Base-by-base conservation (phyloP, 2,113 vertebrate genomes). In the Chaenocephalus aceratus region DNA sequence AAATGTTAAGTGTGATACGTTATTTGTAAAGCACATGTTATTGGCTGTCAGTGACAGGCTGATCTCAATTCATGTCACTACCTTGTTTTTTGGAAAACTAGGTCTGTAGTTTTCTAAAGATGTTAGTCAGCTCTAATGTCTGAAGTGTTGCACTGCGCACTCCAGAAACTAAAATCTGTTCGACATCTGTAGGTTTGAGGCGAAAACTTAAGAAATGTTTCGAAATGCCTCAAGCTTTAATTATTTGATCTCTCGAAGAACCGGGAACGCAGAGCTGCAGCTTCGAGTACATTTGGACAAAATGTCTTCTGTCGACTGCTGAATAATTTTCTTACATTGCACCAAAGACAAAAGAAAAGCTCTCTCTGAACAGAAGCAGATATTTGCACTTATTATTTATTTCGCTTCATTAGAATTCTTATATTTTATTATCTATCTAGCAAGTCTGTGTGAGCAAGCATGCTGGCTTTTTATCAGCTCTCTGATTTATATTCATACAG, bases 311-410 rank as follows among this genome's bases (percentile, higher is more conserved):
- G 68, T 69, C 8, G 2, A 51, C 51, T 63, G 56, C 36, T 66
- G 63, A 82, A 21, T 52, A 8, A 0, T 53, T 72, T 36, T 71
- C 26, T 41, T 70, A 46, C 16, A 51, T 65, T 44, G 51, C 61
- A 49, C 26, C 65, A 79, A 80, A 66, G 57, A 57, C 67, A 75
- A 71, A 59, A 57, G 23, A n/a, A 46, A 26, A 21, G 8, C 49
- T 70, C 21, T n/a, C 26, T 59, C 54, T 46, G 73, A 80, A 72
- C 44, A 68, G 45, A 46, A 14, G 48, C 30, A 59, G 52, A 79
- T 30, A 77, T 79, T 88, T 85, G 52, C 63, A 54, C 72, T 14
- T 65, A 72, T 79, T 75, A 77, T 85, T 84, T 59, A 72, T 77
- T 75, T 61, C 16, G 15, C 16, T 34, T 48, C 6, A 53, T 84